A percentile compares a stretch with the other conserved stretches of the same genome.
phyloP scores from a whole-genome alignment of 2,888 invertebrate genomes.

The Hemaris fuciformis region DNA sequence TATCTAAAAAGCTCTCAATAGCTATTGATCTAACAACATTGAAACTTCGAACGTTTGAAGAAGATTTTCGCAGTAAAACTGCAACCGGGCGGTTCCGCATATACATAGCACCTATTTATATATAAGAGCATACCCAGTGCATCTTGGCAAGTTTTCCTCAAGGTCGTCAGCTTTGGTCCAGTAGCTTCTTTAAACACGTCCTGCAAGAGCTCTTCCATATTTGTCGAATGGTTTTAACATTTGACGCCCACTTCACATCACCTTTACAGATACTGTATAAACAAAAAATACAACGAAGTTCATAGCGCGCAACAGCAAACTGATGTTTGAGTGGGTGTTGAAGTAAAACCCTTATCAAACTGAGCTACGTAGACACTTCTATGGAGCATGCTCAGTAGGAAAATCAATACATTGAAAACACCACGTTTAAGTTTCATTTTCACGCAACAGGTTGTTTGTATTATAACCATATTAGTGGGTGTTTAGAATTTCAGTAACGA shows the following conservation, averaged over 20 bases:
- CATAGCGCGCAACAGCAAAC: conserved; percentile 11
- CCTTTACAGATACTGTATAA: background rate
- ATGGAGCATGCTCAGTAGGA: conserved; percentile 69
- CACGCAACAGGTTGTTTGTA: conserved; percentile 57
- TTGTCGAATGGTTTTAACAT: conserved; percentile 17
- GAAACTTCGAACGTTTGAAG: background rate
- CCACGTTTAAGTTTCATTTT: conserved; percentile 34
- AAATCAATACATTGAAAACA: conserved; percentile 65
- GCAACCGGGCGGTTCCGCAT: background rate
- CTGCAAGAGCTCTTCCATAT: conserved; percentile 92
- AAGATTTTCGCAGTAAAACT: background rate
- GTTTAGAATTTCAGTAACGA: background rate
- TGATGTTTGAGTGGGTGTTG: conserved; percentile 55
- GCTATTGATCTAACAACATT: background rate
- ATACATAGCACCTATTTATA: background rate
- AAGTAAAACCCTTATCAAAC: conserved; percentile 51
- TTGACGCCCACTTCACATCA: conserved; percentile 1
- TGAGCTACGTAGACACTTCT: conserved; percentile 39
- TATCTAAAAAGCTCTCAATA: background rate
- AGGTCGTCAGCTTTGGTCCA: conserved; percentile 86
- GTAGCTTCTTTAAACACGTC: conserved; percentile 92
- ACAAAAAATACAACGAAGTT: background rate
- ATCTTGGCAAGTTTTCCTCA: conserved; percentile 92
- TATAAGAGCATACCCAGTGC: conserved; percentile 85
- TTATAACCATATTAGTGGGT: background rate